Conservation (phyloP, 1,140 invertebrate species). For the Gonioctena quinquepunctata region DNA sequence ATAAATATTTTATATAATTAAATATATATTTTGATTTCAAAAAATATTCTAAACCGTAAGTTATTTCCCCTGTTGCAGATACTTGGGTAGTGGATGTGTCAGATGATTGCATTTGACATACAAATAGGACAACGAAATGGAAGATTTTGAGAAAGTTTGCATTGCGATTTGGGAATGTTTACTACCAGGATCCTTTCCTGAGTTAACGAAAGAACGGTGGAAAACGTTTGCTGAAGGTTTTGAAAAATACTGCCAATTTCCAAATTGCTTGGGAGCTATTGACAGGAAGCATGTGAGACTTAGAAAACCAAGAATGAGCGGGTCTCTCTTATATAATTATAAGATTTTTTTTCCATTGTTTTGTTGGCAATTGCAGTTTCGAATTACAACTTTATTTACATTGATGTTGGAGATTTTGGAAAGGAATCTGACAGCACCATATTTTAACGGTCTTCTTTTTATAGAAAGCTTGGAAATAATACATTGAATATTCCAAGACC, state of each 20-base stretch:
- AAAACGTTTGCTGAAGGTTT: neutral
- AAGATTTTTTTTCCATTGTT: constrained; percentile 55
- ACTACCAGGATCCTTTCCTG: no score
- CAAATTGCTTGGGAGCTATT: constrained; percentile 48
- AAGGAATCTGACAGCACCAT: constrained; percentile 35
- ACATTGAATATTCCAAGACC: neutral
- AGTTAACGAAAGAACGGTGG: neutral
- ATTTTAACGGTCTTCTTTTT: neutral
- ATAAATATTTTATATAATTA: no score
- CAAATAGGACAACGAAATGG: no score
- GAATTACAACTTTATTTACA: constrained; percentile 49
- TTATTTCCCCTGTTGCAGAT: no score
- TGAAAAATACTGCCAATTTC: constrained; percentile 23
- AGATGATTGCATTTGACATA: no score
- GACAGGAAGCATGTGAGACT: constrained; percentile 55
- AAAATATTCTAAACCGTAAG: no score
- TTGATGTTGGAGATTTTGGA: constrained; percentile 53
- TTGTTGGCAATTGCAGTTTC: constrained; percentile 52
- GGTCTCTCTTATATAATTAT: constrained; percentile 55
- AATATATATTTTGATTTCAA: no score
- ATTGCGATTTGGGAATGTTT: no score
- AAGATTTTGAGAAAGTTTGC: no score
- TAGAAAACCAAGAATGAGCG: constrained; percentile 41
- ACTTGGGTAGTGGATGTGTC: no score
- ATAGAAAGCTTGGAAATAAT: neutral